A percentile compares a stretch with the other conserved stretches of the same genome.
Conservation (phyloP, 2,888 invertebrate genomes). For the Atrina japonica region DNA sequence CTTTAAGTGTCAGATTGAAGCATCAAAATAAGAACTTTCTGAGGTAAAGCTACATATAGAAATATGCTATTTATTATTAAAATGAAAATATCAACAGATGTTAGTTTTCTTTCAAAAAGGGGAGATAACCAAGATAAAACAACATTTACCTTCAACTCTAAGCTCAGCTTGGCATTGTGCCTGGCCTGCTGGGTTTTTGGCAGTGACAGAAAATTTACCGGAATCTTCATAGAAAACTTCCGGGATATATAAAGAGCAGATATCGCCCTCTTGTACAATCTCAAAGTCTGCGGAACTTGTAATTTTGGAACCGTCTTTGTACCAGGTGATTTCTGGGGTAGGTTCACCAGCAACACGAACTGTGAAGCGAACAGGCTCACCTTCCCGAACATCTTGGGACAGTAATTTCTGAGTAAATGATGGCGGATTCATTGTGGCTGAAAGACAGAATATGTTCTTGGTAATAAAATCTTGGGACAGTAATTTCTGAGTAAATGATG, state of each 20-base stretch:
- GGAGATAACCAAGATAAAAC: no score
- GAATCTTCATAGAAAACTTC: conserved; percentile 83
- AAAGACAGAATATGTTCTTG: conserved; percentile 31
- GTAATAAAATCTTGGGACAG: conserved; percentile 84
- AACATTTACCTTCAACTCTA: conserved; percentile 82
- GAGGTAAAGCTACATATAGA: no score
- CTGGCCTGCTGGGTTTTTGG: conserved; percentile 79
- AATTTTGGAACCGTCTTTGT: conserved; percentile 80
- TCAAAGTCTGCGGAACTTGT: conserved; percentile 79
- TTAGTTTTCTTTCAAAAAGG: no score
- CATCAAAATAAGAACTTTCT: no score
- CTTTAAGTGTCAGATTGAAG: no score
- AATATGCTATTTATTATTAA: no score
- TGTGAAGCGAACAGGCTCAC: conserved; percentile 75
- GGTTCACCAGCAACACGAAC: conserved; percentile 78
- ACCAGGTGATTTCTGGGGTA: conserved; percentile 79
- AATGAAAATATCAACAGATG: no score
- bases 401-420: conserved; percentile 90
- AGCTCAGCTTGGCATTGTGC: conserved; percentile 89
- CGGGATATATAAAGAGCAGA: conserved; percentile 86
- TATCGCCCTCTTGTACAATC: conserved; percentile 84
- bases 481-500: conserved; percentile 90
- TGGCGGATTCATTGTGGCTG: conserved; percentile 90
- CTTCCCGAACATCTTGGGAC: conserved; percentile 84
- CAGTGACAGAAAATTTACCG: conserved; percentile 79